Percentiles rank a stretch among this genome's conserved stretches.
Evolutionary conservation across 2,888 invertebrate genomes (phyloP).

Genomic region (Ptychoptera contaminata): DNA sequence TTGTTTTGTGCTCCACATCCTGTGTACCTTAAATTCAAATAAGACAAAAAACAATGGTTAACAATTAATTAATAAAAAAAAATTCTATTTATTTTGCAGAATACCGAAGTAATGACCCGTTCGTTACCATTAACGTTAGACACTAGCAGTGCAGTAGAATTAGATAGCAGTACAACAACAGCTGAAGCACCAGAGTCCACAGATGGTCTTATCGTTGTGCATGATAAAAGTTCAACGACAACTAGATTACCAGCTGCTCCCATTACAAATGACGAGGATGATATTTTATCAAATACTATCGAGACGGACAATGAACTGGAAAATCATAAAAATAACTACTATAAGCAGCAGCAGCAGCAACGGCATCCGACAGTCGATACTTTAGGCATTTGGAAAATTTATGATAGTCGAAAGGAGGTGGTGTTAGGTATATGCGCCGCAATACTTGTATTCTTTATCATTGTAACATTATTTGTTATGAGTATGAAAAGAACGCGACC

Average conservation of each 20-base stretch:
- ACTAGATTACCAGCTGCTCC: not conserved
- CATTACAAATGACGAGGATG: not conserved
- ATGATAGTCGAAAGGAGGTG: not conserved
- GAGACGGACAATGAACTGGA: not conserved
- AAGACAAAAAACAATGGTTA: too few relatives aligned
- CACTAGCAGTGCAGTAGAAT: constrained; percentile 18
- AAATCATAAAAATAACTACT: not conserved
- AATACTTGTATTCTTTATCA: not conserved
- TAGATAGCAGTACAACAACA: not conserved
- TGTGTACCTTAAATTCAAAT: too few relatives aligned
- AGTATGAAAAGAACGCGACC: not conserved
- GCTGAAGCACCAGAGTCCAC: not conserved
- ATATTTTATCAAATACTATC: not conserved
- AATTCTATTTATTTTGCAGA: too few relatives aligned
- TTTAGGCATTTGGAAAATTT: not conserved
- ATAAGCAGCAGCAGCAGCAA: not conserved
- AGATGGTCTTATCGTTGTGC: too few relatives aligned
- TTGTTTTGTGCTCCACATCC: too few relatives aligned
- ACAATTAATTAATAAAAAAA: too few relatives aligned
- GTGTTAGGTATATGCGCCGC: not conserved
- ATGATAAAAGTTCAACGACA: not conserved
- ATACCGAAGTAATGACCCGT: constrained; percentile 26
- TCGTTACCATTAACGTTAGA: constrained; percentile 27
- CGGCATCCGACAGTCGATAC: not conserved
- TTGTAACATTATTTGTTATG: not conserved